Evolutionary conservation across 1,140 invertebrate species (phyloP), one percentile per base, ranked within the genome.

Genomic region (Dreissena polymorpha): DNA sequence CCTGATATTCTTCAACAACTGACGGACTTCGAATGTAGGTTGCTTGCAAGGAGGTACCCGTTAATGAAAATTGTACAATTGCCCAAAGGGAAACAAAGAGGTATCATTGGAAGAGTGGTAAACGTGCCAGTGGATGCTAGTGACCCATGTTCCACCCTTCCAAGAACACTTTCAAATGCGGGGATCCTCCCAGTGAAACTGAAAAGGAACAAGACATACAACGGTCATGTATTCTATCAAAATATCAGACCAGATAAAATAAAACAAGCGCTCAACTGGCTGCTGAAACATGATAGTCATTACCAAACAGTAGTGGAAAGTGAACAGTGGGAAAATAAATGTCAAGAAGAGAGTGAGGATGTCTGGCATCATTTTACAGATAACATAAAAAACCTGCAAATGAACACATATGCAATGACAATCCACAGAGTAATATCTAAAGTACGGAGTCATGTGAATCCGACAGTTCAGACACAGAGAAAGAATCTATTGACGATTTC

Each of bases 81-180:
- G 10, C 85, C 79, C 23, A 55, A 68, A 39, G 85, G 74, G 53
- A 57, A 63, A 69, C 85, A 86, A 51, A 86, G 39, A 83, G 73
- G 72, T n/a, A 69, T 85, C 5, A 71, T 67, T 13, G 72, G 72
- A n/a, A 55, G 25, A 51, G 51, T 74, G 10, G 13, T 60, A 55
- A 60, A 60, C 60, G 55, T 72, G 55, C 50, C 72, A 25, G 72
- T 74, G 23, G 51, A 60, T 12, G 72, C 72, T n/a, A 16, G 14
- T 53, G 72, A 55, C 16, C n/a, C 60, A 6, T 74, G 51, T 23
- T 3, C 51, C 49, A 74, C 10, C 51, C 53, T 63, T 27, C 72
- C 72, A 27, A 60, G 72, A 74, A 74, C 72, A 74, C 21, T 29
- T 7, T 60, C 21, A 8, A 27, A 7, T 13, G 2, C 53, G 55